Evolutionary conservation across 1,140 invertebrate genomes (phyloP).

Genomic region (Cheumatopsyche charites): DNA sequence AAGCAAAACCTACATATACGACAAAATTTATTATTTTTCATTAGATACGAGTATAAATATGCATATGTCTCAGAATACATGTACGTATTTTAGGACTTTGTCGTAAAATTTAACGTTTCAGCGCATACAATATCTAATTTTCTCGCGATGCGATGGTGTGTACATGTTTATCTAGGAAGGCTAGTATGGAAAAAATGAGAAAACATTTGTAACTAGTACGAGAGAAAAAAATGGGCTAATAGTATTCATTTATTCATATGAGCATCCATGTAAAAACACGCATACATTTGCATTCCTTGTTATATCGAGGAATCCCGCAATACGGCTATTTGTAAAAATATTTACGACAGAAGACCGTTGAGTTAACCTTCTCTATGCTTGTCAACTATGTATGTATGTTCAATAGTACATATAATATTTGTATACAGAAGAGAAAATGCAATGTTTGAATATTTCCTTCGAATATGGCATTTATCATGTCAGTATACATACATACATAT

Average conservation of each 20-base stretch:
- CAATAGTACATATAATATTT: no score
- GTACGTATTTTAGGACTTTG: neutral
- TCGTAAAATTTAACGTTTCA: neutral
- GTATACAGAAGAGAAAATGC: no score
- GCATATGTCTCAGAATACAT: no score
- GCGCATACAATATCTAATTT: neutral
- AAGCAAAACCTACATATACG: no score
- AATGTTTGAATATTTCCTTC: no score
- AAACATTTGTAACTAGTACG: neutral
- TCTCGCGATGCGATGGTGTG: no score
- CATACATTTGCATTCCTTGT: neutral
- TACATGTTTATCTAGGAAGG: no score
- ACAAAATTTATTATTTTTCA: no score
- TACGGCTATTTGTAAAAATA: neutral
- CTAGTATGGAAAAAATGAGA: neutral
- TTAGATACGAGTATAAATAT: no score
- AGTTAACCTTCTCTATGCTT: neutral
- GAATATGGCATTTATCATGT: no score
- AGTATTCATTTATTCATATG: conserved; percentile 20
- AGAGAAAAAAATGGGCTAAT: conserved; percentile 10
- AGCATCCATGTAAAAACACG: conserved; percentile 17
- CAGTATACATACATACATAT: no score
- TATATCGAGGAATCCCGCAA: neutral
- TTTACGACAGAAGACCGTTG: neutral
- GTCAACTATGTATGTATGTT: no score